Percentiles rank a stretch among this genome's conserved stretches.
phyloP scores from a whole-genome alignment of 1,140 invertebrate genomes.

The Chrysopa pallens region DNA sequence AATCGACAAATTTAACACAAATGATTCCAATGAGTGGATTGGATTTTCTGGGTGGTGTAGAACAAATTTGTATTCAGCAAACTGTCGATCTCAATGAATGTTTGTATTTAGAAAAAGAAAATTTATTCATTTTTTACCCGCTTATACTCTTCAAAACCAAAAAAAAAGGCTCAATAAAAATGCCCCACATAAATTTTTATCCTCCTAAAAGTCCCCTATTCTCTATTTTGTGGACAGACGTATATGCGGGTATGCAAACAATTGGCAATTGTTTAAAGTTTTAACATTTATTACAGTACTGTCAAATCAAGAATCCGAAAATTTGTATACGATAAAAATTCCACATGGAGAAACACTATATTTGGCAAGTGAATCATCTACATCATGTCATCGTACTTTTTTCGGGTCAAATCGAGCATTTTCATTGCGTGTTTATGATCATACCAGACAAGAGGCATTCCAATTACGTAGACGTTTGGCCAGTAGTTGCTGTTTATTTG shows the following conservation, averaged over 20 bases:
- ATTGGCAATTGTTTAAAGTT: too few species aligned
- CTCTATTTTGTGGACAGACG: neutral
- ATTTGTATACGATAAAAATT: neutral
- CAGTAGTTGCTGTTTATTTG: neutral
- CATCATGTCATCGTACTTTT: neutral
- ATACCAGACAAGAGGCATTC: neutral
- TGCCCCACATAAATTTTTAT: too few species aligned
- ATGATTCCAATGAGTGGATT: conserved; percentile 27
- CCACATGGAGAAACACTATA: neutral
- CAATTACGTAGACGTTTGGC: neutral
- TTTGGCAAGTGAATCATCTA: neutral
- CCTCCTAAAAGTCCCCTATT: neutral
- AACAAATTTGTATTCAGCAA: conserved; percentile 25
- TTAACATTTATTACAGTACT: neutral
- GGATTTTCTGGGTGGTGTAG: conserved; percentile 27
- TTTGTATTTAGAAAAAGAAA: conserved; percentile 13
- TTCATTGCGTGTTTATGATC: neutral
- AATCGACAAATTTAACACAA: conserved; percentile 19
- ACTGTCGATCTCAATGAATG: conserved; percentile 27
- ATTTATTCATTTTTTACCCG: neutral
- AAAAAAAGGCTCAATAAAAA: too few species aligned
- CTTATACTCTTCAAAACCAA: too few species aligned
- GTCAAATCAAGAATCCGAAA: neutral
- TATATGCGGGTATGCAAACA: too few species aligned
- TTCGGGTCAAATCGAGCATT: neutral